These are phyloP conservation scores for Tokudaia muenninki DNA, from an alignment of 2,797 vertebrate genomes.

Conservation along the genomic window DNA sequence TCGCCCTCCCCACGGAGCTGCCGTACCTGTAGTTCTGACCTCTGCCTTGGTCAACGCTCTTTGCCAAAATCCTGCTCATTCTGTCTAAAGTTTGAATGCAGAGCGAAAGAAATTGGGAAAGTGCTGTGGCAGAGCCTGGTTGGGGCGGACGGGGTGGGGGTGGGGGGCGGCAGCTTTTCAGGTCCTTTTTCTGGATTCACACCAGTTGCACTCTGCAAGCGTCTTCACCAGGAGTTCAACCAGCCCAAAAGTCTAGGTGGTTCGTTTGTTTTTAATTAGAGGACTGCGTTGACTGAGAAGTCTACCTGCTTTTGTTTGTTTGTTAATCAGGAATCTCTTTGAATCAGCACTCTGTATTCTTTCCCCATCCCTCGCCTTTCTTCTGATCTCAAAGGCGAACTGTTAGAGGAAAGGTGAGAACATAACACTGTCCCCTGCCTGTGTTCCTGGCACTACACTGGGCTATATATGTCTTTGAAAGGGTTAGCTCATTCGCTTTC, in stretches of 20 bases:
- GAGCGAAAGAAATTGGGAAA: neutral
- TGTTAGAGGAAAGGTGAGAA: neutral
- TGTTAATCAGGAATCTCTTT: neutral
- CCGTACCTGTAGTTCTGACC: conserved; percentile 49
- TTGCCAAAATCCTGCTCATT: neutral
- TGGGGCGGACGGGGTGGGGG: too few species aligned
- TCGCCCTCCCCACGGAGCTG: neutral
- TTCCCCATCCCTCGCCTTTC: rapidly evolving
- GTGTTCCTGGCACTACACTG: neutral
- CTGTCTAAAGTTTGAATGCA: neutral
- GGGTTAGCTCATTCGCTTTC: neutral
- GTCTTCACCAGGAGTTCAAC: neutral
- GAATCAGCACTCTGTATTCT: neutral
- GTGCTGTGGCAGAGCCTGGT: neutral
- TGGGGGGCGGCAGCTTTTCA: neutral
- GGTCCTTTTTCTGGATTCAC: neutral
- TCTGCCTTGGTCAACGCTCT: neutral
- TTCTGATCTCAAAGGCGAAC: neutral
- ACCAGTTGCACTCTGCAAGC: neutral
- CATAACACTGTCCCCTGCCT: neutral
- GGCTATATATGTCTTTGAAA: neutral
- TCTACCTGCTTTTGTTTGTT: neutral
- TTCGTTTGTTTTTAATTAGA: neutral
- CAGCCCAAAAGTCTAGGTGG: conserved; percentile 8
- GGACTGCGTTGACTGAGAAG: neutral